Percentiles rank a stretch among this genome's conserved stretches.
Evolutionary conservation across 2,888 invertebrate species (phyloP).

Genomic region (Monoplex corrugatus): DNA sequence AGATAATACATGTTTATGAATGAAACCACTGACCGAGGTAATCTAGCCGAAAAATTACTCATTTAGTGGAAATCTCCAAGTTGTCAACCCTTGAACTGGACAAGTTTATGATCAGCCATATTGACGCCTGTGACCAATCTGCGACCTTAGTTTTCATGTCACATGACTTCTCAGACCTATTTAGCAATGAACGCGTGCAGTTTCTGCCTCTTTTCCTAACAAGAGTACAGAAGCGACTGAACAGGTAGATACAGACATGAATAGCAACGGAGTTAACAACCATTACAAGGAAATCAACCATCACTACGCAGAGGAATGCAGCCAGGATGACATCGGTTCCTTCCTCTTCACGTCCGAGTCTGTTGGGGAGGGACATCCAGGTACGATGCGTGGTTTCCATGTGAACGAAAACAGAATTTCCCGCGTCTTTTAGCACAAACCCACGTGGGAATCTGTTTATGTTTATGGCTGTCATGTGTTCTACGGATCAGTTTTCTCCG

Average conservation of each 20-base stretch:
- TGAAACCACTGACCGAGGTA: too few relatives aligned
- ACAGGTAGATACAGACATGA: slow-evolving; percentile 58
- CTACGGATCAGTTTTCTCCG: neutral
- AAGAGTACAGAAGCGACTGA: slow-evolving; percentile 25
- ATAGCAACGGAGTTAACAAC: slow-evolving; percentile 61
- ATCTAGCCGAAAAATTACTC: neutral
- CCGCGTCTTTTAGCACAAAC: neutral
- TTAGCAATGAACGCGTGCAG: slow-evolving; percentile 51
- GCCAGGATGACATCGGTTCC: slow-evolving; percentile 75
- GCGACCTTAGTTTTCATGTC: slow-evolving; percentile 41
- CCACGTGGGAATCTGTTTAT: slow-evolving; percentile 21
- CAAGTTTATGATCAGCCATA: slow-evolving; percentile 21
- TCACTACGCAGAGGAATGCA: slow-evolving; percentile 77
- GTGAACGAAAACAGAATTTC: neutral
- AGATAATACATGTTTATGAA: neutral
- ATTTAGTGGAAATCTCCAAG: slow-evolving; percentile 4
- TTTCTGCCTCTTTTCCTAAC: slow-evolving; percentile 74
- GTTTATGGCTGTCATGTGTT: neutral
- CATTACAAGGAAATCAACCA: slow-evolving; percentile 74
- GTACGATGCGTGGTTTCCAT: slow-evolving; percentile 60
- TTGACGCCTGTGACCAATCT: slow-evolving; percentile 28
- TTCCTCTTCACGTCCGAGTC: slow-evolving; percentile 82
- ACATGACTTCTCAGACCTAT: slow-evolving; percentile 61
- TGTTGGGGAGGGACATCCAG: slow-evolving; percentile 82
- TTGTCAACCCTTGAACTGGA: neutral